Percentiles rank a stretch among this genome's conserved stretches.
Evolutionary conservation across 2,113 vertebrate species (phyloP).

Genomic region (Podiceps cristatus): DNA sequence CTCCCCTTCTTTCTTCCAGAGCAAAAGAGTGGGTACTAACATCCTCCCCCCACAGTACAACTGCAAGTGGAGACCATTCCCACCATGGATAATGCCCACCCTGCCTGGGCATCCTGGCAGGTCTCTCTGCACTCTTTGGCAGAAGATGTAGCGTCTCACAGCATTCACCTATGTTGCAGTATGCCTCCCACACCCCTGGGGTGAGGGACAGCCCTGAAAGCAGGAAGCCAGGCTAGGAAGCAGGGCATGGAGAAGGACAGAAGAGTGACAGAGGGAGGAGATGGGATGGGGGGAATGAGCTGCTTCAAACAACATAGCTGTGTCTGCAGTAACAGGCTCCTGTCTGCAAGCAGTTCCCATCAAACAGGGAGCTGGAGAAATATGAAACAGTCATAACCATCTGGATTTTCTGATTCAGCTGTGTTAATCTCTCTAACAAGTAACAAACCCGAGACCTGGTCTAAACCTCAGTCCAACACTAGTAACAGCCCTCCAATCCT

Average conservation of each 20-base stretch:
- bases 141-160: background rate
- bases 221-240: background rate
- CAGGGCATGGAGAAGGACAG: background rate
- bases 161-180: background rate
- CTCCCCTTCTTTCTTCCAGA: background rate
- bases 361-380: background rate
- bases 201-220: background rate
- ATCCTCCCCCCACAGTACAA: rapidly evolving
- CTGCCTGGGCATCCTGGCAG: background rate
- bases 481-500: background rate
- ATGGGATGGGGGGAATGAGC: background rate
- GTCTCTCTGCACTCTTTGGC: background rate
- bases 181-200: background rate
- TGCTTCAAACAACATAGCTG: background rate
- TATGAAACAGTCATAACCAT: background rate
- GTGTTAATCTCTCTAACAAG: background rate
- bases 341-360: background rate
- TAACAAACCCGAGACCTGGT: background rate
- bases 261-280: background rate
- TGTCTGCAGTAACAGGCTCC: background rate
- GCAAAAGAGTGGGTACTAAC: background rate
- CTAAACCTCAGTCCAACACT: background rate
- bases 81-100: background rate
- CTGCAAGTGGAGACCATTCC: background rate
- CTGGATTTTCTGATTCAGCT: background rate